phyloP scores from a whole-genome alignment of 2,888 invertebrate genomes.

The Temnothorax rugatulus region DNA sequence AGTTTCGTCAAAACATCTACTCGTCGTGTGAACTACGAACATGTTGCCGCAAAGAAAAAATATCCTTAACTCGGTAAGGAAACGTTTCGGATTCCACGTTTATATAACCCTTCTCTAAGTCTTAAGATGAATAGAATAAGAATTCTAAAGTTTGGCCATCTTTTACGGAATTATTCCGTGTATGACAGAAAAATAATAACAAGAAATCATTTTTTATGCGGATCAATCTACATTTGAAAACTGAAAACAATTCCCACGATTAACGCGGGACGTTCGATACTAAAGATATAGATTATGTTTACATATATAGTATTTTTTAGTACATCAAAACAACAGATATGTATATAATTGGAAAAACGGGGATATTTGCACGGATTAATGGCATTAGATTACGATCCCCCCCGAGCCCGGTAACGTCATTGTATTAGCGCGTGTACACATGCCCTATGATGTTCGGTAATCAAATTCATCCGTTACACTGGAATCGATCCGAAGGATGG shows the following conservation, averaged over 20 bases:
- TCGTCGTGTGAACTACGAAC: constrained; percentile 3
- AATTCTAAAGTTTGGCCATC: background rate
- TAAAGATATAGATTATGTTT: constrained; percentile 12
- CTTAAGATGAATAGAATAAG: background rate
- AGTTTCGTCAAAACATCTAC: constrained; percentile 21
- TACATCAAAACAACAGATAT: background rate
- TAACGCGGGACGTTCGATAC: background rate
- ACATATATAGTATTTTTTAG: background rate
- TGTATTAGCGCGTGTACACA: constrained; percentile 55
- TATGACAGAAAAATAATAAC: background rate
- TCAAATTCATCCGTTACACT: constrained; percentile 70
- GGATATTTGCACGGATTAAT: constrained; percentile 49
- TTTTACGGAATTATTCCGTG: background rate
- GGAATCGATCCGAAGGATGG: constrained; percentile 68
- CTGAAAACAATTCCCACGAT: constrained; percentile 5
- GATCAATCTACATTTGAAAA: background rate
- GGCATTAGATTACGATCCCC: constrained; percentile 47
- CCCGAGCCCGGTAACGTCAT: constrained; percentile 47
- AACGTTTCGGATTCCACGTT: background rate
- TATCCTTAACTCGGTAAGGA: background rate
- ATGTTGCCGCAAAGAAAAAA: background rate
- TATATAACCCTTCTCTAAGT: background rate
- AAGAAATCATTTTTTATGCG: background rate
- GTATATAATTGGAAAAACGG: constrained; percentile 42
- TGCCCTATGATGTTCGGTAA: constrained; percentile 67